These are phyloP conservation scores for Antechinus flavipes DNA, from an alignment of 2,113 vertebrate species.

Conservation along the genomic window DNA sequence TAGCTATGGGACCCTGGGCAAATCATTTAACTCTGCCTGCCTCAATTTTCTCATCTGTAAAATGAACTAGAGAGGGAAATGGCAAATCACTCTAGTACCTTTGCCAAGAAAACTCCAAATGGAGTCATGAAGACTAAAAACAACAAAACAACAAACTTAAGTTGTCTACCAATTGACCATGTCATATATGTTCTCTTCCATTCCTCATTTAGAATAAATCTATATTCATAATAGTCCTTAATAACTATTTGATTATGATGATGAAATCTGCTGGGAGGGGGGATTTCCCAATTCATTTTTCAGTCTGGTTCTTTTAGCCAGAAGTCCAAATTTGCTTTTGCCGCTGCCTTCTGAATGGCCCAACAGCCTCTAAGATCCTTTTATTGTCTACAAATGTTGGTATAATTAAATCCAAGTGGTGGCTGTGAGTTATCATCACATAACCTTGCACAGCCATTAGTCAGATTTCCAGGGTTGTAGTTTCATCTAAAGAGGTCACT, in stretches of 20 bases:
- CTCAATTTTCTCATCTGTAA: not conserved
- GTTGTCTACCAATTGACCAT: not conserved
- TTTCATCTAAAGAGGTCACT: slow-evolving; percentile 75
- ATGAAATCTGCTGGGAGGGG: slow-evolving; percentile 43
- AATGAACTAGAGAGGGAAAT: not conserved
- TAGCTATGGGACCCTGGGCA: not conserved
- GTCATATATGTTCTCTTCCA: not conserved
- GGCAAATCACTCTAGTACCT: not conserved
- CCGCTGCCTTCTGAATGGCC: slow-evolving; percentile 68
- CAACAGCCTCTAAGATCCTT: slow-evolving; percentile 73
- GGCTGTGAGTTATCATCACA: slow-evolving; percentile 76
- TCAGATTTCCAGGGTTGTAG: slow-evolving; percentile 61
- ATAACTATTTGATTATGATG: slow-evolving; percentile 55
- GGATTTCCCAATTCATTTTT: slow-evolving; percentile 65
- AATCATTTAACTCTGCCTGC: not conserved
- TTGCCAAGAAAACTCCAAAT: not conserved
- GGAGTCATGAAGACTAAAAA: not conserved
- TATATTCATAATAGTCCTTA: slow-evolving; percentile 23
- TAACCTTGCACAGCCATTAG: slow-evolving; percentile 70
- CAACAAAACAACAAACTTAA: not conserved
- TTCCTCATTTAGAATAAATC: slow-evolving; percentile 1
- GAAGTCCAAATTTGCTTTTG: slow-evolving; percentile 72
- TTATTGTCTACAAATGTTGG: slow-evolving; percentile 81
- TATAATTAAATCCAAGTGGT: slow-evolving; percentile 82
- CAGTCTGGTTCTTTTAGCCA: slow-evolving; percentile 55